Evolutionary conservation across 2,113 vertebrate species (phyloP), one percentile per base, ranked within the genome.

Genomic region (Prunella himalayana): DNA sequence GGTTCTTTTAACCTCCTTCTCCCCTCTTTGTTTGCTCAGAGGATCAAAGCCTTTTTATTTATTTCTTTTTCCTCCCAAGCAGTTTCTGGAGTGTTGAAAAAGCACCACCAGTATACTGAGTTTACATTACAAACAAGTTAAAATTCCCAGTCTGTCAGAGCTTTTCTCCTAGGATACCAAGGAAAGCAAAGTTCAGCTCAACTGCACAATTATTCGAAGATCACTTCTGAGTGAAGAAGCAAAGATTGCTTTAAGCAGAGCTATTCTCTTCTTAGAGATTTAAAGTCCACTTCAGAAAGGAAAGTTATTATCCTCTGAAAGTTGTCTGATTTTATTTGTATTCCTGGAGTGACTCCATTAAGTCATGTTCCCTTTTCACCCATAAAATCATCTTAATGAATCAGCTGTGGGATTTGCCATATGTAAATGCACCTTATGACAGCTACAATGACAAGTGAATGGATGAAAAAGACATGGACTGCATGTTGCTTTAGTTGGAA

Each of bases 81-180:
- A 96, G 47, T 82, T 90, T 95, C 68, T 90, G 88, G 64, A 86
- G 63, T 90, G 65, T 94, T 96, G 96, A 97, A 93, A 94, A 96
- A 96, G 30, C 73, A 91, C 71, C 85, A 95, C 85, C 79, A 82
- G 95, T 97, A 96, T 97, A 95, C 60, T 96, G 86, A 96, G 97
- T 98, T 97, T 98, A 97, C 93, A 94, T 97, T 98, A 96, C 96
- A 97, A 97, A 97, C 94, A 97, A 98, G 96, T 91, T 96, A 96
- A 97, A 97, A 98, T 98, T 97, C 97, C 93, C 96, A 96, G 95
- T 95, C 97, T 95, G 91, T 92, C 94, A 97, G 95, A 96, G 88
- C 91, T 96, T 96, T 97, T 97, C 97, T 98, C 98, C 96, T 97
- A 97, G 97, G 98, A 97, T 97, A 97, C 97, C 76, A 64, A 92